Conservation (phyloP, 2,888 invertebrate species). For the Lymantria dispar region DNA sequence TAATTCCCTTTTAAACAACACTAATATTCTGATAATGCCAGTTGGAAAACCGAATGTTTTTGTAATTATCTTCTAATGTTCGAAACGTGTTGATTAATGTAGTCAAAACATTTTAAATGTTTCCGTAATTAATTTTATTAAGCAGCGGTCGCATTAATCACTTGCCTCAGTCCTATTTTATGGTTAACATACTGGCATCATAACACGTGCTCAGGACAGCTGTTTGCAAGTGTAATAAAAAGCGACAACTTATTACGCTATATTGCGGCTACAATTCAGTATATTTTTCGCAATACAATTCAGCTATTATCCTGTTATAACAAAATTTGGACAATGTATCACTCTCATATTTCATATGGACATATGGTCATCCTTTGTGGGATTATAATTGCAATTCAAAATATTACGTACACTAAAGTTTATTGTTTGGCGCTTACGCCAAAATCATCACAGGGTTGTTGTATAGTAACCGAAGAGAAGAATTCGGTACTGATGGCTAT, state of each 20-base stretch:
- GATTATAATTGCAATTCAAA: conserved; percentile 15
- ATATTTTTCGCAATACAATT: conserved; percentile 54
- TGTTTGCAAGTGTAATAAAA: conserved; percentile 52
- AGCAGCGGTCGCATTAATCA: conserved; percentile 34
- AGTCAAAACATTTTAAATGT: conserved; percentile 43
- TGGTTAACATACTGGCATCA: conserved; percentile 24
- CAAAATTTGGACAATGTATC: conserved; percentile 16
- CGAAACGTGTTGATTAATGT: conserved; percentile 43
- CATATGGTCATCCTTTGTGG: conserved; percentile 26
- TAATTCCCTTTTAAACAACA: conserved; percentile 46
- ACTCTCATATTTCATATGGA: conserved; percentile 18
- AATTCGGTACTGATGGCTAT: no score
- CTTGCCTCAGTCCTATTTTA: conserved; percentile 33
- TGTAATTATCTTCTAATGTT: conserved; percentile 63
- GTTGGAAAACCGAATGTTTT: conserved; percentile 49
- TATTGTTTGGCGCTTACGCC: no score
- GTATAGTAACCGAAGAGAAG: no score
- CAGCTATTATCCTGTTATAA: conserved; percentile 51
- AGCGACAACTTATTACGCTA: conserved; percentile 45
- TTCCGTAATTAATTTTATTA: conserved; percentile 52
- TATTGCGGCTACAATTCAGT: conserved; percentile 46
- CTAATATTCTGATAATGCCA: conserved; percentile 48
- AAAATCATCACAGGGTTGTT: no score
- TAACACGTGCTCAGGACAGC: conserved; percentile 54
- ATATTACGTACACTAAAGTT: no score